Conservation (phyloP, 1,140 invertebrate genomes). For the Drosophila kanapiae region DNA sequence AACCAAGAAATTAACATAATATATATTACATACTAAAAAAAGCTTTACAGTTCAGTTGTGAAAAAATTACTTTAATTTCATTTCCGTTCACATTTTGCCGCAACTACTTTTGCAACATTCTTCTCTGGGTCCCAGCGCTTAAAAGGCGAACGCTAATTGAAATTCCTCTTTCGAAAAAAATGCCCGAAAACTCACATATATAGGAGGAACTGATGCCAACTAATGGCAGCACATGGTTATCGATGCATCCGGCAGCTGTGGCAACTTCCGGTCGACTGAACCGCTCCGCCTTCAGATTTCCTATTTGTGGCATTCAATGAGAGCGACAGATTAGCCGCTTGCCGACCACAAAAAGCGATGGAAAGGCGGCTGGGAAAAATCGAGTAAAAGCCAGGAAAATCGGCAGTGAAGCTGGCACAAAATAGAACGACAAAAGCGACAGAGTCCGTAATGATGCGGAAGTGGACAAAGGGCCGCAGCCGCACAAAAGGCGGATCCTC, state of each 20-base stretch:
- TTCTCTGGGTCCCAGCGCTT: not conserved
- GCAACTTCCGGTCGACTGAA: slow-evolving; percentile 65
- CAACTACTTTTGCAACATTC: slow-evolving; percentile 18
- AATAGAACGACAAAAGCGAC: slow-evolving; percentile 61
- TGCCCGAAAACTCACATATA: slow-evolving; percentile 8
- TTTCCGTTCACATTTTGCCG: not conserved
- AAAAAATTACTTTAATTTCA: not conserved
- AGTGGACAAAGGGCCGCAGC: slow-evolving; percentile 68
- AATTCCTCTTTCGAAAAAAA: slow-evolving; percentile 54
- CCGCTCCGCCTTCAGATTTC: slow-evolving; percentile 21
- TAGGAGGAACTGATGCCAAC: not conserved
- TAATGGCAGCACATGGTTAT: slow-evolving; percentile 69
- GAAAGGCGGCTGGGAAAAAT: slow-evolving; percentile 15
- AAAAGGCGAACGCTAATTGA: slow-evolving; percentile 64
- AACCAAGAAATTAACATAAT: no score
- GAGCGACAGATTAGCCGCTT: slow-evolving; percentile 71
- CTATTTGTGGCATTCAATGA: slow-evolving; percentile 59
- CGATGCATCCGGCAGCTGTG: slow-evolving; percentile 76
- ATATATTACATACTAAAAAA: no score
- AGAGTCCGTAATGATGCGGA: slow-evolving; percentile 76
- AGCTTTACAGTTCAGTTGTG: not conserved
- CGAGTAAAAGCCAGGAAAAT: slow-evolving; percentile 24
- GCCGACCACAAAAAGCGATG: slow-evolving; percentile 45
- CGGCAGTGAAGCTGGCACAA: slow-evolving; percentile 21
- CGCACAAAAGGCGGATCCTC: slow-evolving; percentile 46